A percentile compares a stretch with the other conserved stretches of the same genome.
phyloP scores from a whole-genome alignment of 2,797 vertebrate species.

The Lagodon rhomboides region DNA sequence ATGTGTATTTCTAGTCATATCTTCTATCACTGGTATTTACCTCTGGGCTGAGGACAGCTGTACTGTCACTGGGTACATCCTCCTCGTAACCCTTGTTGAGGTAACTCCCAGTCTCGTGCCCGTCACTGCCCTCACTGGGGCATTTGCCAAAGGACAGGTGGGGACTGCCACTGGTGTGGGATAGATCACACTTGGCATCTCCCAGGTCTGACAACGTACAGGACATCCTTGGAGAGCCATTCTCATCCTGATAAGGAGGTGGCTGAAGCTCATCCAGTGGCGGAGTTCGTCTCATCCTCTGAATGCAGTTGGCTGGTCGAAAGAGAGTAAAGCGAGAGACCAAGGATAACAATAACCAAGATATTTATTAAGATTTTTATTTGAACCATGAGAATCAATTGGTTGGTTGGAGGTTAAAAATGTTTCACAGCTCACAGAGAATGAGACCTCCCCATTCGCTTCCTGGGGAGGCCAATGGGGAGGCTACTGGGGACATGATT shows the following conservation, averaged over 20 bases:
- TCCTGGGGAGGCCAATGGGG: too few species aligned
- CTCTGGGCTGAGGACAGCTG: constrained; percentile 96
- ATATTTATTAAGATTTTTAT: not conserved
- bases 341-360: not conserved
- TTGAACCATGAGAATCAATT: not conserved
- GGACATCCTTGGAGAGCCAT: constrained; percentile 95
- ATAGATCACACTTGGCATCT: constrained; percentile 94
- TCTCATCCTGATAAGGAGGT: constrained; percentile 96
- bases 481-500: too few species aligned
- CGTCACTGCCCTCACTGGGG: constrained; percentile 92
- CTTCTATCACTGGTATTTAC: constrained; percentile 72
- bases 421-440: not conserved
- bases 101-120: constrained; percentile 92
- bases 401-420: not conserved
- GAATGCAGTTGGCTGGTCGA: constrained; percentile 92
- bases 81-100: constrained; percentile 96
- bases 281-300: constrained; percentile 96
- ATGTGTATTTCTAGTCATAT: not conserved
- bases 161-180: constrained; percentile 93
- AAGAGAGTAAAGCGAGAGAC: not conserved
- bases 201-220: constrained; percentile 94
- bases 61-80: constrained; percentile 97
- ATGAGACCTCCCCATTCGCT: not conserved
- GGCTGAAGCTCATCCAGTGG: constrained; percentile 97
- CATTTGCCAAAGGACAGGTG: constrained; percentile 93